A percentile compares a stretch with the other conserved stretches of the same genome.
Evolutionary conservation across 2,113 vertebrate genomes (phyloP).

Genomic region (Gallinago paraguaiae): DNA sequence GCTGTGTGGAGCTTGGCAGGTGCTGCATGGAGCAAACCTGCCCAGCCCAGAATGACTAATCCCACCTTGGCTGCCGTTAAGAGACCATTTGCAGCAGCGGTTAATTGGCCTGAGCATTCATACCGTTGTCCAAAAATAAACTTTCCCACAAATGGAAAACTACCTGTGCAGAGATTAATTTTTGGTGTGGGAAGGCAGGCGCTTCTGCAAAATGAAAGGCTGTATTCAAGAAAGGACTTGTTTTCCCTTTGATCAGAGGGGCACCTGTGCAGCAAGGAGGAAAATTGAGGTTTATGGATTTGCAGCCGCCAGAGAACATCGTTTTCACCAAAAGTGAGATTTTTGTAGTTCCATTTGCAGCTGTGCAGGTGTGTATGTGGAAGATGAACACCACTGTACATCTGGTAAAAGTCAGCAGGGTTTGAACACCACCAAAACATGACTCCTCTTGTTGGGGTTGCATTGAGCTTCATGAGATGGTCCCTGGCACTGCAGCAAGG

Average conservation of each 20-base stretch:
- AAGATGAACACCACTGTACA: accelerated
- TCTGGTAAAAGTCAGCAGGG: background rate
- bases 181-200: background rate
- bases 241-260: background rate
- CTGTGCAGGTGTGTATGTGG: accelerated
- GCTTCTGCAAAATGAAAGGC: constrained; percentile 19
- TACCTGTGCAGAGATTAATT: background rate
- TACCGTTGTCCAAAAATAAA: background rate
- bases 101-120: background rate
- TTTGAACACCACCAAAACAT: background rate
- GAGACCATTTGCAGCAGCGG: background rate
- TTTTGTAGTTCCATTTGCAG: background rate
- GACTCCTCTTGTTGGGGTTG: background rate
- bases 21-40: background rate
- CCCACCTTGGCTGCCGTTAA: constrained; percentile 2
- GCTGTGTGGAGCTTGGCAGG: background rate
- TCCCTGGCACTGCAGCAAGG: accelerated
- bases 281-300: background rate
- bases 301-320: background rate
- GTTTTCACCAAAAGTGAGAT: background rate
- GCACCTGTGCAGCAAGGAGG: background rate
- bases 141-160: constrained; percentile 35
- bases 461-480: background rate
- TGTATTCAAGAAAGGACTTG: background rate
- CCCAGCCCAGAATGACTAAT: background rate